A percentile compares a stretch with the other conserved stretches of the same genome.
Conservation (phyloP, 2,797 vertebrate species). For the Ibycter americanus region DNA sequence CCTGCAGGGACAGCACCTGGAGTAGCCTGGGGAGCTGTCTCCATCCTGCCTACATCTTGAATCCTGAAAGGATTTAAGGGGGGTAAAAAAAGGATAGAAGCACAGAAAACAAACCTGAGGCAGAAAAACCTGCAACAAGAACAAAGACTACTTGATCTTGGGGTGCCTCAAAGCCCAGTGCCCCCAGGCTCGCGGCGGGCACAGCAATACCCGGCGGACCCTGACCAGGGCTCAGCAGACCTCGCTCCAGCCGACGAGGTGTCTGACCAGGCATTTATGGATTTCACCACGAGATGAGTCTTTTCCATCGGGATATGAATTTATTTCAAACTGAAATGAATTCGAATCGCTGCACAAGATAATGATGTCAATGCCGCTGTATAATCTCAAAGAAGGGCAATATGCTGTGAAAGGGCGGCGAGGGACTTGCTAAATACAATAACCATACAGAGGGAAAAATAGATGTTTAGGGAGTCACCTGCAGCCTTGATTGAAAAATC, state of each 20-base stretch:
- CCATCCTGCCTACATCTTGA: not conserved
- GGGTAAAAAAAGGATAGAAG: not conserved
- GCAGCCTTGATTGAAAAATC: conserved; percentile 54
- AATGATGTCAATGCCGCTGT: not conserved
- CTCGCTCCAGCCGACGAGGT: not conserved
- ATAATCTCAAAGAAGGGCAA: not conserved
- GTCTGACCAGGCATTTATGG: not conserved
- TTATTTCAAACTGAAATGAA: not conserved
- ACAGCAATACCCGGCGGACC: not conserved
- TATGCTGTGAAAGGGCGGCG: not conserved
- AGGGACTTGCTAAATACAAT: conserved; percentile 40
- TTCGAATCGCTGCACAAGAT: not conserved
- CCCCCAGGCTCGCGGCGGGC: accelerated
- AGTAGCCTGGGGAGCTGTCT: not conserved
- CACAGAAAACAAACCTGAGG: not conserved
- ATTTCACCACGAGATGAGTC: not conserved
- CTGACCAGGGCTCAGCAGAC: accelerated
- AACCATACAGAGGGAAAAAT: not conserved
- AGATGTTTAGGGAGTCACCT: conserved; percentile 35
- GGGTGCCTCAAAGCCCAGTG: not conserved
- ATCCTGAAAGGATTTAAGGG: not conserved
- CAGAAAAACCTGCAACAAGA: not conserved
- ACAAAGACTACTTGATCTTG: no score
- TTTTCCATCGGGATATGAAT: not conserved
- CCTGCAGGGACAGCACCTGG: not conserved